phyloP scores from a whole-genome alignment of 64 coral and sea anemone genomes.

The Pachyseris speciosa region DNA sequence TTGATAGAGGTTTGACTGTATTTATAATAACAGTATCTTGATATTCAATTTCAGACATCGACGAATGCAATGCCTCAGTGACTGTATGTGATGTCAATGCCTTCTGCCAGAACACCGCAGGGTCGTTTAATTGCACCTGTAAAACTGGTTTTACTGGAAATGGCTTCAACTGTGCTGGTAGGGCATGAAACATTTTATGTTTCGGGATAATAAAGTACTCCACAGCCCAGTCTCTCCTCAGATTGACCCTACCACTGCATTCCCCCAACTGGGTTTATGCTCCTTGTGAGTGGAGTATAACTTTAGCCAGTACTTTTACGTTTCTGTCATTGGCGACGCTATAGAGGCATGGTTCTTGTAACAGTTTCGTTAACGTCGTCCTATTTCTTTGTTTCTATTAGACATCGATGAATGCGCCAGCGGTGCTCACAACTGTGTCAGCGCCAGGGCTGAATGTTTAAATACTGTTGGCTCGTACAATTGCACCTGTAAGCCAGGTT shows the following conservation, averaged over 20 bases:
- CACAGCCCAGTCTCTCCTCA: no score
- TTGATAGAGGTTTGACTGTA: no score
- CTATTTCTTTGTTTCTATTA: background rate
- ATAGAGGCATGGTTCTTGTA: background rate
- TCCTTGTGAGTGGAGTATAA: no score
- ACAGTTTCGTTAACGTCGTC: background rate
- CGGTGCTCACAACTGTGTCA: constrained; percentile 1
- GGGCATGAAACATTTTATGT: background rate
- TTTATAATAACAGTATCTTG: background rate
- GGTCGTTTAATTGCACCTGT: constrained; percentile 69
- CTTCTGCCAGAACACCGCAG: constrained; percentile 52
- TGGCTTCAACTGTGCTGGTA: constrained; percentile 28
- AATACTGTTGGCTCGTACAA: constrained; percentile 40
- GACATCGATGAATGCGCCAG: constrained; percentile 57
- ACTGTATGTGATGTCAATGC: constrained; percentile 55
- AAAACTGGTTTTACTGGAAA: constrained; percentile 57
- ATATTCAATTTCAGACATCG: background rate
- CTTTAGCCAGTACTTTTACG: no score
- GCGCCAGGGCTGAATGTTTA: background rate
- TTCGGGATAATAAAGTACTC: no score
- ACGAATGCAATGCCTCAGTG: constrained; percentile 32
- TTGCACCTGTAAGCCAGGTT: constrained; percentile 25
- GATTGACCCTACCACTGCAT: no score
- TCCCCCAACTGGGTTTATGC: no score
- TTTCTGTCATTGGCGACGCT: no score